Evolutionary conservation across 2,797 vertebrate genomes (phyloP).

Genomic region (Bryconaethiops microstoma): DNA sequence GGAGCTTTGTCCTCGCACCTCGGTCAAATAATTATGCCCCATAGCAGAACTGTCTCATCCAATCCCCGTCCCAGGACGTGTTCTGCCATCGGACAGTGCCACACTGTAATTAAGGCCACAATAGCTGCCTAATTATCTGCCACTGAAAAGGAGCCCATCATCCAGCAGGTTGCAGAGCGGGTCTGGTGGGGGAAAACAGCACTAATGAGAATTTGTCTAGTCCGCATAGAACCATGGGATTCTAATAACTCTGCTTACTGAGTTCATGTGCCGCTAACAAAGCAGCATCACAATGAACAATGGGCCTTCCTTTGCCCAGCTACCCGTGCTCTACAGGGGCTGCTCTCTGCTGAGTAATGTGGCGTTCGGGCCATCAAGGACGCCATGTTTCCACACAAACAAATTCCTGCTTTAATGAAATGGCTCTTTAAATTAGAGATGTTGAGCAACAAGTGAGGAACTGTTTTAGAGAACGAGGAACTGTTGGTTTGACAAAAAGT

Average conservation of each 20-base stretch:
- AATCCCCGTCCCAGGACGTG: constrained; percentile 58
- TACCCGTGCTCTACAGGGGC: constrained; percentile 24
- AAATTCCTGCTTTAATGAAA: constrained; percentile 38
- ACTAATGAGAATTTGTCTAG: constrained; percentile 78
- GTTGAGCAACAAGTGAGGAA: background rate
- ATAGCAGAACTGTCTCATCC: constrained; percentile 70
- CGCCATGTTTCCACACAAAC: constrained; percentile 23
- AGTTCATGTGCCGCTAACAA: constrained; percentile 70
- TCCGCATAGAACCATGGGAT: constrained; percentile 71
- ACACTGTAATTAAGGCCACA: constrained; percentile 75
- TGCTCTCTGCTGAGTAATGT: constrained; percentile 26
- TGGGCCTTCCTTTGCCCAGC: constrained; percentile 62
- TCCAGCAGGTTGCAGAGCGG: constrained; percentile 67
- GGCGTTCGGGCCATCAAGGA: constrained; percentile 24
- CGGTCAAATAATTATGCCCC: constrained; percentile 72
- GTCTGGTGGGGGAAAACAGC: constrained; percentile 62
- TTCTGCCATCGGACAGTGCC: constrained; percentile 65
- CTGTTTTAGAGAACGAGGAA: background rate
- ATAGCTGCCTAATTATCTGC: constrained; percentile 80
- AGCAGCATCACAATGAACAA: constrained; percentile 73
- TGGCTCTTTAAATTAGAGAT: constrained; percentile 27
- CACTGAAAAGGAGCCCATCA: constrained; percentile 62
- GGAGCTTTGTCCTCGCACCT: constrained; percentile 72
- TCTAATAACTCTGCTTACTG: constrained; percentile 71
- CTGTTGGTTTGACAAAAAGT: constrained; percentile 3